A percentile compares a stretch with the other conserved stretches of the same genome.
Conservation (phyloP, 2,113 vertebrate genomes). For the Indicator maculatus region DNA sequence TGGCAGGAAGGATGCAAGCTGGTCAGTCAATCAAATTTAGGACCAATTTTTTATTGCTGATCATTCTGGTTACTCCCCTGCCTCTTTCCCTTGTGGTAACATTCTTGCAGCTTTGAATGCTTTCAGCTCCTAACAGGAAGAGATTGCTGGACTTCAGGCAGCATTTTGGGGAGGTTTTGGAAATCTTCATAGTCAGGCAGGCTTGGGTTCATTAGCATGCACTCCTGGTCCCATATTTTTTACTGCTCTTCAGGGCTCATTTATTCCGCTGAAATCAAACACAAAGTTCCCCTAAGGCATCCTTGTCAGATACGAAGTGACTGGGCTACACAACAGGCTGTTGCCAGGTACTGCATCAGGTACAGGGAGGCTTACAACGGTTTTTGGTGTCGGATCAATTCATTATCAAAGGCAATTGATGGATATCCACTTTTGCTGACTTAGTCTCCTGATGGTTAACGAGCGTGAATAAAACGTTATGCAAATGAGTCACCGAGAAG, state of each 20-base stretch:
- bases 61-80: not conserved
- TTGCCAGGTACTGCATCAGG: constrained; percentile 32
- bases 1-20: not conserved
- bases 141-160: not conserved
- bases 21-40: not conserved
- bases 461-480: constrained; percentile 12
- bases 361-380: not conserved
- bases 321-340: not conserved
- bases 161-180: not conserved
- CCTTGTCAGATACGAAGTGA: constrained; percentile 23
- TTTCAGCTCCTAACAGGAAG: not conserved
- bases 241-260: constrained; percentile 56
- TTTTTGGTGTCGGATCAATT: constrained; percentile 6
- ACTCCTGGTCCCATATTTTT: constrained; percentile 11
- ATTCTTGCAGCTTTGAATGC: not conserved
- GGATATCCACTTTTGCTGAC: constrained; percentile 53
- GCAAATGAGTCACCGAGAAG: constrained; percentile 33
- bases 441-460: constrained; percentile 51
- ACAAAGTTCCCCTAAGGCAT: constrained; percentile 36
- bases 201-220: constrained; percentile 20
- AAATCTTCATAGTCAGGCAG: not conserved
- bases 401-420: constrained; percentile 50
- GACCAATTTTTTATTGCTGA: not conserved
- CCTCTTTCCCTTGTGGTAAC: not conserved
- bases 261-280: constrained; percentile 56